These are phyloP conservation scores for Stenurella melanura DNA, from an alignment of 2,888 invertebrate species.

Conservation along the genomic window DNA sequence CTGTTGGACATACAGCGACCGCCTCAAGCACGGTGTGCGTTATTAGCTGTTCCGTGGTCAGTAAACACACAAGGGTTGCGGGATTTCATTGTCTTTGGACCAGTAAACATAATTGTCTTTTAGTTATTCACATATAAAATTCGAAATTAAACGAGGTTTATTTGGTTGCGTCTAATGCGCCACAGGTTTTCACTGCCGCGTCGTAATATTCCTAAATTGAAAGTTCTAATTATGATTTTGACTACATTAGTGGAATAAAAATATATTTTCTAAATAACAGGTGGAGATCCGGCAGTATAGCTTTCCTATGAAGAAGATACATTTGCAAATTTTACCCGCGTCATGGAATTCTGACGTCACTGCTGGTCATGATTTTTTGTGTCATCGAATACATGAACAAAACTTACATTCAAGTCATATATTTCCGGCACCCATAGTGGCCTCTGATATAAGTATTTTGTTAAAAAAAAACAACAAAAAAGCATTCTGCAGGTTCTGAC, in stretches of 20 bases:
- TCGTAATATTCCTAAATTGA: neutral
- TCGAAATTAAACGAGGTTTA: constrained; percentile 5
- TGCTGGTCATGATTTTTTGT: too few relatives aligned
- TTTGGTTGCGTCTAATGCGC: neutral
- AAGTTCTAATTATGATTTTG: neutral
- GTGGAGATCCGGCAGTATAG: too few relatives aligned
- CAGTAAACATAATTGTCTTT: constrained; percentile 46
- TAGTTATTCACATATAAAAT: constrained; percentile 33
- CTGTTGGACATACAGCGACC: constrained; percentile 57
- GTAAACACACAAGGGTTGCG: constrained; percentile 41
- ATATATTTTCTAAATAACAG: too few relatives aligned
- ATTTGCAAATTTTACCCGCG: too few relatives aligned
- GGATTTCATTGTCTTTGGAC: constrained; percentile 44
- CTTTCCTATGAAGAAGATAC: too few relatives aligned
- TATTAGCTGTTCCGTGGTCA: constrained; percentile 51
- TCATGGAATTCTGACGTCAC: too few relatives aligned
- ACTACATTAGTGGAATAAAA: neutral
- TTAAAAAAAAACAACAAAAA: too few relatives aligned
- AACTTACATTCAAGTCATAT: too few relatives aligned
- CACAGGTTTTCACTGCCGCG: neutral
- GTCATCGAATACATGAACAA: too few relatives aligned
- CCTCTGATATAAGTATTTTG: too few relatives aligned
- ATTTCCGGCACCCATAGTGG: too few relatives aligned
- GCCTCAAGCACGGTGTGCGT: constrained; percentile 46
- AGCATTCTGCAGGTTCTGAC: too few relatives aligned